Base-by-base conservation (phyloP, 1,140 invertebrate genomes). In the Drosophila sulfurigaster region DNA sequence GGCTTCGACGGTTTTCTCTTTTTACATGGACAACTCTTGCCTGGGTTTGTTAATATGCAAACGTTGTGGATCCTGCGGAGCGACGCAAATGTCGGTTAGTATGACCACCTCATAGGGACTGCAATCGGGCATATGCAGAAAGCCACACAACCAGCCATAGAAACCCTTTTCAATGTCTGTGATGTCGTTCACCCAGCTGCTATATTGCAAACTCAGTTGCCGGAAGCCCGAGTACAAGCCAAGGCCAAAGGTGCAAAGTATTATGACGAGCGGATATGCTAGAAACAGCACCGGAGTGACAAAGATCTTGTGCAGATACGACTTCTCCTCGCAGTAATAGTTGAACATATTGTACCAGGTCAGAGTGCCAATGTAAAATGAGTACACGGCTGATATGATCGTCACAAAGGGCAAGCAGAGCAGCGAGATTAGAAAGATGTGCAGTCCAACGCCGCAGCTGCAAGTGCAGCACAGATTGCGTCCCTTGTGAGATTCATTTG, bases 321-420 rank as follows among this genome's bases (percentile, higher is more conserved):
- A 95, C 75, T 95, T 94, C 78, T 96, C 95, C 86, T 96, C 95
- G 82, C 95, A 95, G 73, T 95, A 94, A 92, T 95, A 95, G 57
- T 95, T 94, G 82, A 96, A 95, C 67, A 96, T 94, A 85, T 96
- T 96, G 83, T 96, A 96, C 96, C 96, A 96, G 43, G 96, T 96
- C 74, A 96, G 92, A 1, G 96, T 96, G 35, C 96, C 96, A 72
- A 96, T 94, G 80, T 96, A 96, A 91, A 97, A 96, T 3, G 95
- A 95, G 80, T 96, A 95, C 35, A 94, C 87, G 11, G 94, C 91
- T 15, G 96, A 95, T 52, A 95, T 92, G 16, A 95, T 66, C 28
- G 95, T 94, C 13, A 96, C 94, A 92, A 96, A 93, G 13, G 96
- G 96, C 75, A 95, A 93, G 81, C 95, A 96, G 1, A 96, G 43